Percentiles rank a stretch among this genome's conserved stretches.
phyloP scores from a whole-genome alignment of 2,888 invertebrate genomes.

The Penaeus monodon region DNA sequence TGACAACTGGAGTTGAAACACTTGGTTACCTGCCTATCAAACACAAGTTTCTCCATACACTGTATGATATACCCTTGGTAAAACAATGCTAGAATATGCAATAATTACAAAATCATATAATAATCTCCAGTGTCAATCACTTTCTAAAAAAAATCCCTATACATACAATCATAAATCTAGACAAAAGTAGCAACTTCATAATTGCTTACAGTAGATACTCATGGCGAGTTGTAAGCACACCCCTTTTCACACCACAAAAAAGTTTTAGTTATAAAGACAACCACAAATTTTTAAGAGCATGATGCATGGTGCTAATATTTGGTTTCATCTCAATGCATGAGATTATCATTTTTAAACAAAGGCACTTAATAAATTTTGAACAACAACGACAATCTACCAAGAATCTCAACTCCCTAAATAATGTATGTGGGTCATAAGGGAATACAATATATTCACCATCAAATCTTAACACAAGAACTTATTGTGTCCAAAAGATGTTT shows the following conservation, averaged over 20 bases:
- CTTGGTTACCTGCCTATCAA: slow-evolving; percentile 1
- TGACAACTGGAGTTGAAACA: slow-evolving; percentile 5
- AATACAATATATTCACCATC: slow-evolving; percentile 19
- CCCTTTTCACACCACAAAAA: too few species aligned
- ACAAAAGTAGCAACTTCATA: too few species aligned
- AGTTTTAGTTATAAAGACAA: too few species aligned
- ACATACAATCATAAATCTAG: too few species aligned
- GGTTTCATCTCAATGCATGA: too few species aligned
- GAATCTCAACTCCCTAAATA: slow-evolving; percentile 3
- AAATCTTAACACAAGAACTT: background rate
- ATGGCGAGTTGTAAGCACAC: too few species aligned
- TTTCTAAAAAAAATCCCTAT: too few species aligned
- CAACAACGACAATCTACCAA: slow-evolving; percentile 21
- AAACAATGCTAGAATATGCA: background rate
- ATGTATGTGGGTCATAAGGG: background rate
- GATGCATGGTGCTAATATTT: too few species aligned
- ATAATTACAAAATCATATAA: background rate
- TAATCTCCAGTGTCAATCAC: background rate
- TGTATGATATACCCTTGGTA: background rate
- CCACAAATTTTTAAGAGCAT: too few species aligned
- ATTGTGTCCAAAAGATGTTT: slow-evolving; percentile 8
- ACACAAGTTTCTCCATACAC: background rate
- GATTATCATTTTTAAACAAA: background rate
- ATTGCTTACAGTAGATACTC: too few species aligned
- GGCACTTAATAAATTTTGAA: background rate